These are phyloP conservation scores for Lasioglossum malachurum DNA, from an alignment of 2,888 invertebrate genomes.

Conservation along the genomic window DNA sequence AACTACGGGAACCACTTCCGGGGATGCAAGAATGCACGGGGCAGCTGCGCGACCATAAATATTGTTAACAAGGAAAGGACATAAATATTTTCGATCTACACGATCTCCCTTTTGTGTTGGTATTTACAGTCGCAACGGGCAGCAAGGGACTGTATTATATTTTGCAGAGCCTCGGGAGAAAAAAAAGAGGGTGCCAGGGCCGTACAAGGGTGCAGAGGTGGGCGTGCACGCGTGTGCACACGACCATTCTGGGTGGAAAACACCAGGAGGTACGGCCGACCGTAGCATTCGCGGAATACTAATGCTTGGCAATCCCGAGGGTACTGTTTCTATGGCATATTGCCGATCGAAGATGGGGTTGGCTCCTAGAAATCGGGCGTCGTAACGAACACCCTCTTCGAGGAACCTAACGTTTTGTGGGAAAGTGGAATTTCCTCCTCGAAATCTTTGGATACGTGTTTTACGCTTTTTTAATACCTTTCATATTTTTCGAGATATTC, in stretches of 20 bases:
- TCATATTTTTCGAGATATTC: no score
- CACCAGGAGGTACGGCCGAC: slow-evolving; percentile 70
- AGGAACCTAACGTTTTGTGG: slow-evolving; percentile 20
- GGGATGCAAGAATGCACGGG: background rate
- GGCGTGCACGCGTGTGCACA: slow-evolving; percentile 3
- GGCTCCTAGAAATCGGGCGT: slow-evolving; percentile 41
- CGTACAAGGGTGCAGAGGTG: slow-evolving; percentile 31
- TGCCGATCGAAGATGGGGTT: slow-evolving; percentile 68
- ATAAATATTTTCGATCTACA: slow-evolving; percentile 42
- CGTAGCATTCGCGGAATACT: slow-evolving; percentile 76
- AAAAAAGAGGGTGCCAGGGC: slow-evolving; percentile 39
- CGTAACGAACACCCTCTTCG: slow-evolving; percentile 51
- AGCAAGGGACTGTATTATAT: slow-evolving; percentile 63
- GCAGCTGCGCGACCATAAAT: slow-evolving; percentile 45
- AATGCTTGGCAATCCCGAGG: slow-evolving; percentile 74
- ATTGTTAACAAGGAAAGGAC: slow-evolving; percentile 26
- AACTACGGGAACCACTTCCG: background rate
- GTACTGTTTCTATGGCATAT: slow-evolving; percentile 75
- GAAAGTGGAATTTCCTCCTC: background rate
- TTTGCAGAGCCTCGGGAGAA: slow-evolving; percentile 42
- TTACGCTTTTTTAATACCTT: no score
- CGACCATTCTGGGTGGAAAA: slow-evolving; percentile 69
- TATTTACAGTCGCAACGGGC: slow-evolving; percentile 55
- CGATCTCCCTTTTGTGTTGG: slow-evolving; percentile 51
- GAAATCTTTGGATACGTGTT: no score